A percentile compares a stretch with the other conserved stretches of the same genome.
Conservation (phyloP, 2,113 vertebrate species). For the Vireo altiloquus region DNA sequence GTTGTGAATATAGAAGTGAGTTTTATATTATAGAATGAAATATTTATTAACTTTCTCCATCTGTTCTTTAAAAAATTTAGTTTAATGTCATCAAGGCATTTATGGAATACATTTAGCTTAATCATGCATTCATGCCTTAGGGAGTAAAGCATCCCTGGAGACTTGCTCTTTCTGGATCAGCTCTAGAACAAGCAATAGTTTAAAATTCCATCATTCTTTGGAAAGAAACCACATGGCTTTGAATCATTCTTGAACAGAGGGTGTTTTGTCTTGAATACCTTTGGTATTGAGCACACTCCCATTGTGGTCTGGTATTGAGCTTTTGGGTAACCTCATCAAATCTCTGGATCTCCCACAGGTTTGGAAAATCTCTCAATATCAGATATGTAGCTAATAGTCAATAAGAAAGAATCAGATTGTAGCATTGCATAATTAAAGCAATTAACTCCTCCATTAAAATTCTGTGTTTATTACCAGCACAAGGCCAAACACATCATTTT, state of each 20-base stretch:
- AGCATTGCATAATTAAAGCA: neutral
- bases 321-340: neutral
- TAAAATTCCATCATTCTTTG: slow-evolving; percentile 25
- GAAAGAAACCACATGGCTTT: neutral
- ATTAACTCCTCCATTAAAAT: neutral
- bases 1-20: slow-evolving; percentile 62
- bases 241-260: neutral
- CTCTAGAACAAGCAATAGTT: slow-evolving; percentile 29
- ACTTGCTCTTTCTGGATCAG: slow-evolving; percentile 22
- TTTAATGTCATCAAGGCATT: slow-evolving; percentile 54
- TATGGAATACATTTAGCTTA: slow-evolving; percentile 58
- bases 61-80: slow-evolving; percentile 65
- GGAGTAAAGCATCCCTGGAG: slow-evolving; percentile 13
- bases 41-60: slow-evolving; percentile 68
- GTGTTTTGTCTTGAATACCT: neutral
- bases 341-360: neutral
- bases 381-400: neutral
- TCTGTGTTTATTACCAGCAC: neutral
- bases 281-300: neutral
- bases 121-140: slow-evolving; percentile 29
- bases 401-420: neutral
- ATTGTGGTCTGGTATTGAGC: neutral
- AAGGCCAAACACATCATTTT: neutral
- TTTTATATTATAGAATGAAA: slow-evolving; percentile 65
- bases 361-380: neutral